Conservation (phyloP, 64 coral and sea anemone genomes). For the Montipora cactus region DNA sequence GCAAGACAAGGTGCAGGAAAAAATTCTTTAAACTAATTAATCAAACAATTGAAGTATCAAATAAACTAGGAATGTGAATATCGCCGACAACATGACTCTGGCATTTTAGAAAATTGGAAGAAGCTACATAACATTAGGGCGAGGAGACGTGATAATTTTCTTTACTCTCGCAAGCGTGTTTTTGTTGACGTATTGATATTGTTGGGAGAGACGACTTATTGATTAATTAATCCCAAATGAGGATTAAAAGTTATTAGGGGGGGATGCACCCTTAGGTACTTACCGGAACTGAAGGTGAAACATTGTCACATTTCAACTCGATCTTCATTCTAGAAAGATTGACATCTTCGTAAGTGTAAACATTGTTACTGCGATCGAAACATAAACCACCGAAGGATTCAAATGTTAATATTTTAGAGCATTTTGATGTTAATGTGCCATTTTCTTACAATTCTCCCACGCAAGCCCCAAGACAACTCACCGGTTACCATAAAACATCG, state of each 20-base stretch:
- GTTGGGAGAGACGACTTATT: not conserved
- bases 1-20: not conserved
- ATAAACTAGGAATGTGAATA: no score
- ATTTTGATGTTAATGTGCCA: not conserved
- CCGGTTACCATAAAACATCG: not conserved
- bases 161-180: not conserved
- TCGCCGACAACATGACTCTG: no score
- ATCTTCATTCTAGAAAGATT: slow-evolving; percentile 17
- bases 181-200: not conserved
- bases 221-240: not conserved
- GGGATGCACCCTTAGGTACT: not conserved
- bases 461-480: not conserved
- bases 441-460: not conserved
- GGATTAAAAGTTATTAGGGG: not conserved
- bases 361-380: slow-evolving; percentile 23
- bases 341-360: slow-evolving; percentile 53
- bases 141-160: not conserved
- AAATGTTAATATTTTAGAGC: slow-evolving; percentile 2
- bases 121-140: not conserved
- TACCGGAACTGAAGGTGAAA: not conserved
- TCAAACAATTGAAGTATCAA: not conserved
- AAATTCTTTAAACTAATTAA: not conserved
- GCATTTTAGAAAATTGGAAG: no score
- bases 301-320: not conserved
- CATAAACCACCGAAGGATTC: slow-evolving; percentile 27